These are phyloP conservation scores for Cataglyphis rosenhaueri DNA, from an alignment of 2,888 invertebrate genomes.

Conservation along the genomic window DNA sequence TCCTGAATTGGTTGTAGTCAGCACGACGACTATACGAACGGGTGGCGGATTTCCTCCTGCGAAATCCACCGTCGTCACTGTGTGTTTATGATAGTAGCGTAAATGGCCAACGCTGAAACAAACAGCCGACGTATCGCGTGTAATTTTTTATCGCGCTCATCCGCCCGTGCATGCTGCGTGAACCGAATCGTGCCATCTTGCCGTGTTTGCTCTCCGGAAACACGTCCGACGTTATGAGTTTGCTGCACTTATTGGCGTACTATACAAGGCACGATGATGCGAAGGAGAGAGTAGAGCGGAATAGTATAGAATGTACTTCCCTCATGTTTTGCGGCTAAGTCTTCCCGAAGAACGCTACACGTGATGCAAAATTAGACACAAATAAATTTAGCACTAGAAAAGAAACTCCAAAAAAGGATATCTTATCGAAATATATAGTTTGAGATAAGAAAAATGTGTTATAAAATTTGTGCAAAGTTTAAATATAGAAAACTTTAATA, in stretches of 20 bases:
- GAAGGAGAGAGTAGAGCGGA: not conserved
- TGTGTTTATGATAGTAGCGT: constrained; percentile 62
- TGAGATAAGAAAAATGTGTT: not conserved
- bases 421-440: not conserved
- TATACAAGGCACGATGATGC: constrained; percentile 22
- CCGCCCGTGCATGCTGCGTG: constrained; percentile 45
- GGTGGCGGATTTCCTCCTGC: constrained; percentile 42
- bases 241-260: constrained; percentile 67
- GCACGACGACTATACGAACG: not conserved
- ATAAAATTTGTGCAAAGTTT: not conserved
- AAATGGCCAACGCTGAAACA: constrained; percentile 75
- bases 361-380: constrained; percentile 3
- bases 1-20: constrained; percentile 37
- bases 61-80: constrained; percentile 13
- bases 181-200: constrained; percentile 67
- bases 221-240: constrained; percentile 71
- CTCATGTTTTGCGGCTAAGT: not conserved
- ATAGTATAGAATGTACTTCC: not conserved
- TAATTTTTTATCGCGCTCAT: constrained; percentile 77
- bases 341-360: not conserved
- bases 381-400: not conserved
- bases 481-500: no score
- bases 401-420: not conserved
- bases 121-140: constrained; percentile 73
- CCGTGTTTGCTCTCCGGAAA: constrained; percentile 66